A percentile compares a stretch with the other conserved stretches of the same genome.
These are phyloP conservation scores for Heliconius eleuchia DNA, from an alignment of 1,140 invertebrate species.

Conservation along the genomic window DNA sequence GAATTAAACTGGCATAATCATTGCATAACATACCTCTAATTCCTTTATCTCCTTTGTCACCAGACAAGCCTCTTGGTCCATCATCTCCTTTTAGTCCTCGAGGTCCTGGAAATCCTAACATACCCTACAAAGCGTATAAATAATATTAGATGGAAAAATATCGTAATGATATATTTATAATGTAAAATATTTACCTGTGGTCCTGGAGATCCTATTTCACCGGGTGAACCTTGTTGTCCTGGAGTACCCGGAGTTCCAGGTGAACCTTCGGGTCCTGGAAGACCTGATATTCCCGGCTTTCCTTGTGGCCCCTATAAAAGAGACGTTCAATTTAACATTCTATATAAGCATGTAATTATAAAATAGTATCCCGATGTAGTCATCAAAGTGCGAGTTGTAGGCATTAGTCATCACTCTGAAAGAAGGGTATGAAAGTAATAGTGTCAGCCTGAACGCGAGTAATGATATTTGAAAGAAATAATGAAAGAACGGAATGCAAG, in stretches of 20 bases:
- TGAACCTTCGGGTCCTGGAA: constrained; percentile 87
- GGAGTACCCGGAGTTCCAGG: constrained; percentile 88
- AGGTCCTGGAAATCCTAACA: constrained; percentile 88
- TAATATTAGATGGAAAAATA: background rate
- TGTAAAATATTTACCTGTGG: constrained; percentile 77
- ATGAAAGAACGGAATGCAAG: no score
- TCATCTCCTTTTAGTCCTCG: constrained; percentile 90
- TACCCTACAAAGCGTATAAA: constrained; percentile 74
- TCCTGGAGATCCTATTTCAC: constrained; percentile 85
- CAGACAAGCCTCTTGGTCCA: constrained; percentile 86
- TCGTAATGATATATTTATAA: background rate
- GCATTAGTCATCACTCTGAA: no score
- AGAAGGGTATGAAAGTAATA: no score
- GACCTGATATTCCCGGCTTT: constrained; percentile 87
- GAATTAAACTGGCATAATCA: no score
- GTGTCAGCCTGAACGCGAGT: background rate
- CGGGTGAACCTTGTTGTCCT: constrained; percentile 85
- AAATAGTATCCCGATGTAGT: background rate
- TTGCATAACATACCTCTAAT: constrained; percentile 56
- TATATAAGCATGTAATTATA: background rate
- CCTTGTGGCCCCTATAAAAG: constrained; percentile 84
- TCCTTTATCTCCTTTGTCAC: constrained; percentile 82
- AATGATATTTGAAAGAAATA: no score
- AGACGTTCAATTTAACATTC: background rate
- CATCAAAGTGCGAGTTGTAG: no score